A percentile compares a stretch with the other conserved stretches of the same genome.
These are phyloP conservation scores for Lydus trimaculatus DNA, from an alignment of 2,888 invertebrate genomes.

Conservation along the genomic window DNA sequence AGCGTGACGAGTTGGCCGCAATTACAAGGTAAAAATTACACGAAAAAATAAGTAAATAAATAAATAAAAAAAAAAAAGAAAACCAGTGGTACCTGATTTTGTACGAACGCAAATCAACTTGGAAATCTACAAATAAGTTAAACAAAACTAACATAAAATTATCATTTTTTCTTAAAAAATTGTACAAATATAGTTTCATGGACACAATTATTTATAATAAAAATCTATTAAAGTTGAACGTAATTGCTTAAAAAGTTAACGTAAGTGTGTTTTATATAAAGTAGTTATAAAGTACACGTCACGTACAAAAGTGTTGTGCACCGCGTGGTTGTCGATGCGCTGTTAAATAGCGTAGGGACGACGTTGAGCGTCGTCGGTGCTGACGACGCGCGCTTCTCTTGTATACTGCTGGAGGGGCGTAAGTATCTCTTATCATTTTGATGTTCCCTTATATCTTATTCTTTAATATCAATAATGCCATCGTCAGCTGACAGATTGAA, in stretches of 20 bases:
- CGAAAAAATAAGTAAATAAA: slow-evolving; percentile 40
- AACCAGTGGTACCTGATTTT: slow-evolving; percentile 29
- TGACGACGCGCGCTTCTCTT: slow-evolving; percentile 54
- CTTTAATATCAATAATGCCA: slow-evolving; percentile 43
- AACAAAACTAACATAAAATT: slow-evolving; percentile 16
- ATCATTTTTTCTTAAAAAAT: neutral
- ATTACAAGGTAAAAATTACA: slow-evolving; percentile 57
- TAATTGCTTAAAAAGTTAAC: slow-evolving; percentile 10
- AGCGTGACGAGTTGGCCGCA: slow-evolving; percentile 58
- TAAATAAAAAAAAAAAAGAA: neutral
- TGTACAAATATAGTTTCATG: neutral
- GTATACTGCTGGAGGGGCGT: slow-evolving; percentile 52
- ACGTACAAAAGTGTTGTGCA: slow-evolving; percentile 51
- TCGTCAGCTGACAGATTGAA: slow-evolving; percentile 37
- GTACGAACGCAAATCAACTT: slow-evolving; percentile 40
- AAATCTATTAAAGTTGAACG: slow-evolving; percentile 5
- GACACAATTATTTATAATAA: neutral
- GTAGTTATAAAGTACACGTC: slow-evolving; percentile 27
- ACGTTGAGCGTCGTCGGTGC: slow-evolving; percentile 51
- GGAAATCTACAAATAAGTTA: slow-evolving; percentile 31
- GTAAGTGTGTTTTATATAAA: slow-evolving; percentile 13
- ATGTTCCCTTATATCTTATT: slow-evolving; percentile 50
- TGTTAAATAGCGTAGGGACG: slow-evolving; percentile 55
- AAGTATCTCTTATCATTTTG: slow-evolving; percentile 54
- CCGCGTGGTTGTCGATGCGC: slow-evolving; percentile 53